Evolutionary conservation across 2,888 invertebrate species (phyloP).

Genomic region (Acrobasis suavella): DNA sequence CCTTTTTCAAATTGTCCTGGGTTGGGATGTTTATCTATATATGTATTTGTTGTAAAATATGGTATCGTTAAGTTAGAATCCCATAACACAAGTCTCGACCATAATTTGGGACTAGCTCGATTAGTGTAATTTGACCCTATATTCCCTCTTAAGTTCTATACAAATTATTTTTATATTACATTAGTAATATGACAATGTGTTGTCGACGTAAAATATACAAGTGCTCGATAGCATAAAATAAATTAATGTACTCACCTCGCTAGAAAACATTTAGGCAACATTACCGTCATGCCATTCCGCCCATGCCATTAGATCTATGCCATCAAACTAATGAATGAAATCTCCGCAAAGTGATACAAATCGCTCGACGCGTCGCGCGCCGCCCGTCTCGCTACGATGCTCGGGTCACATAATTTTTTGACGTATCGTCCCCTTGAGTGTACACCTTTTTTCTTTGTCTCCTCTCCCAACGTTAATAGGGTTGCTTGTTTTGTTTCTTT

Average conservation of each 20-base stretch:
- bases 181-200: too few relatives aligned
- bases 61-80: too few relatives aligned
- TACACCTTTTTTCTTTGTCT: conserved; percentile 63
- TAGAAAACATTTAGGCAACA: background rate
- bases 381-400: conserved; percentile 28
- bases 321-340: conserved; percentile 29
- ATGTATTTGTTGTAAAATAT: too few relatives aligned
- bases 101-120: too few relatives aligned
- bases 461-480: conserved; percentile 47
- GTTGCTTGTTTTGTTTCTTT: conserved; percentile 49
- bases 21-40: too few relatives aligned
- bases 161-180: too few relatives aligned
- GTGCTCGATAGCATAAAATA: background rate
- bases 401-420: conserved; percentile 64
- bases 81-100: too few relatives aligned
- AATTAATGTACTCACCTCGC: background rate
- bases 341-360: conserved; percentile 32
- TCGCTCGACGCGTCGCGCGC: conserved; percentile 26
- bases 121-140: too few relatives aligned
- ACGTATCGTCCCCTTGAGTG: conserved; percentile 60
- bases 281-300: background rate
- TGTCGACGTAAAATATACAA: too few relatives aligned
- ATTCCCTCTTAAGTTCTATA: too few relatives aligned
- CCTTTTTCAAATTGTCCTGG: too few relatives aligned
- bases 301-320: conserved; percentile 20